Base-by-base conservation (phyloP, 2,888 invertebrate species). In the Megastigmus dorsalis region DNA sequence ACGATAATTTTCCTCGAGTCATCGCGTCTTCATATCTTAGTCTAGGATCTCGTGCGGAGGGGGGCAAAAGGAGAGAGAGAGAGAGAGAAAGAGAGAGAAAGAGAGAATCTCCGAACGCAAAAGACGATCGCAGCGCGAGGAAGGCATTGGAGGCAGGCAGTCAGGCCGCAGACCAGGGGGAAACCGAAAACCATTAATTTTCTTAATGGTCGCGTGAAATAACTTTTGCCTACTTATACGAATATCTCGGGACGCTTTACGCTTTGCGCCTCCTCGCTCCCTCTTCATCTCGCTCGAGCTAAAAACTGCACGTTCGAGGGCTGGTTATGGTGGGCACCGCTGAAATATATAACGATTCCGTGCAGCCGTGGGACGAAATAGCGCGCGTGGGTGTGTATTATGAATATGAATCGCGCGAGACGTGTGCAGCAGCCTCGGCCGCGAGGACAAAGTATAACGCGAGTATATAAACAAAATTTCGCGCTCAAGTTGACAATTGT, bases 141-240 rank as follows among this genome's bases (percentile, higher is more conserved):
- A 28, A 23, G 48, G 59, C 50, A n/a, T n/a, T n/a, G 18, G 18
- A 23, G 48, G 59, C 50, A n/a, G n/a, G n/a, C n/a, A n/a, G n/a
- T n/a, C n/a, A 15, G 62, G 60, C 50, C 50, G 36, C 43, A 33
- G 48, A n/a, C n/a, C n/a, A 41, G 79, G 65, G 75, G 76, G 81
- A 79, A 80, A 81, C 79, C 80, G 77, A 81, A 82, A 82, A 80
- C 82, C 82, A 84, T 84, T 83, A 83, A 84, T 84, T 83, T 81
- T 79, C 81, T 78, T 84, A 84, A 84, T 84, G 80, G 81, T 80
- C 77, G 77, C 75, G 80, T 78, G 80, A 79, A 81, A 78, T 78
- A 78, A 81, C 78, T 81, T 66, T 80, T 75, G 70, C 80, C 78
- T 77, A 77, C 70, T 66, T 77, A 66, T 43, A 41, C 13, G 10